These are phyloP conservation scores for Onychomys arenicola DNA, from an alignment of 2,797 vertebrate species.

Conservation along the genomic window DNA sequence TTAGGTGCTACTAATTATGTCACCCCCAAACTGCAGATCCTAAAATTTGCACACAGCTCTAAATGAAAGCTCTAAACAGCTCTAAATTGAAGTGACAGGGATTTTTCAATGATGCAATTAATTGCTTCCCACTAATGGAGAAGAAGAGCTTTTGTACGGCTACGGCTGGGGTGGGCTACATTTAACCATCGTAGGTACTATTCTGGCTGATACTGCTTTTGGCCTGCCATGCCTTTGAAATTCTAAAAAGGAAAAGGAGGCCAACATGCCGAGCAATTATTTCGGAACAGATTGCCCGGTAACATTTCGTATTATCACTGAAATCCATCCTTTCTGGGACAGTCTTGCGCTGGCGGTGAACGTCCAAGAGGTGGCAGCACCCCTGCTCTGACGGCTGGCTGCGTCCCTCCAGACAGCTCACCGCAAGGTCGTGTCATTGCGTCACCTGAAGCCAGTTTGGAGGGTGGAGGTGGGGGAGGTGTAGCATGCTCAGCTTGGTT, in stretches of 20 bases:
- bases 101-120: conserved; percentile 65
- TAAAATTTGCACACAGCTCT: conserved; percentile 58
- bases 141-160: conserved; percentile 52
- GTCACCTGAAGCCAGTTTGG: conserved; percentile 71
- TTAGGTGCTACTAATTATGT: conserved; percentile 35
- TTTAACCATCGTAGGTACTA: conserved; percentile 47
- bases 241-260: conserved; percentile 66
- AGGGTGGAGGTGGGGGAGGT: neutral
- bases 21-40: conserved; percentile 14
- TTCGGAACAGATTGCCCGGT: conserved; percentile 76
- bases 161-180: conserved; percentile 33
- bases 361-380: conserved; percentile 87
- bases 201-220: neutral
- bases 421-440: conserved; percentile 58
- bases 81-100: conserved; percentile 53
- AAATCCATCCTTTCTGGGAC: conserved; percentile 60
- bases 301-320: conserved; percentile 71
- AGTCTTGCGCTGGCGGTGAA: conserved; percentile 64
- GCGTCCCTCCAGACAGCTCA: conserved; percentile 20
- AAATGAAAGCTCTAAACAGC: conserved; percentile 28
- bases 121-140: conserved; percentile 66
- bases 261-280: conserved; percentile 69
- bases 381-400: conserved; percentile 29
- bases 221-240: conserved; percentile 60
- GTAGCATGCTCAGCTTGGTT: conserved; percentile 50